These are phyloP conservation scores for Tapirus indicus DNA, from an alignment of 2,797 vertebrate species.

Conservation along the genomic window DNA sequence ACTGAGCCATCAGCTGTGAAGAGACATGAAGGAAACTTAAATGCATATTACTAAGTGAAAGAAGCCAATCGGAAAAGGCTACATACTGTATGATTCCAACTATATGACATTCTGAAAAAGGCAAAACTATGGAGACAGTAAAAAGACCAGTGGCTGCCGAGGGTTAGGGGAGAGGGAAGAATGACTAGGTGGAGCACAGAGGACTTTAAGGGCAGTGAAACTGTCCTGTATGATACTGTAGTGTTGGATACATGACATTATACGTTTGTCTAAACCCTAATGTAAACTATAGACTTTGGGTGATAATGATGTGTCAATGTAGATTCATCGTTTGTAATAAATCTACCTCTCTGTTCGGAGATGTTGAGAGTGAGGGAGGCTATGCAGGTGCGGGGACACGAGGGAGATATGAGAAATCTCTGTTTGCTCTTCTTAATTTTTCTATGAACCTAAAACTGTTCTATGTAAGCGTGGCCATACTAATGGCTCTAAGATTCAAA, in stretches of 20 bases:
- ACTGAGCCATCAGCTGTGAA: not conserved
- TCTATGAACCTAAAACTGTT: not conserved
- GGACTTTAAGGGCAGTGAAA: not conserved
- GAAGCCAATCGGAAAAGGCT: not conserved
- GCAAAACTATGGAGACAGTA: not conserved
- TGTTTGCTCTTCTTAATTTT: not conserved
- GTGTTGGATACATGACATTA: not conserved
- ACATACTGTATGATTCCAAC: not conserved
- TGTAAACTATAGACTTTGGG: not conserved
- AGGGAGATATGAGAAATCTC: not conserved
- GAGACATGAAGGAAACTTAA: not conserved
- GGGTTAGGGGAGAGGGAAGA: not conserved
- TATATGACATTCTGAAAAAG: not conserved
- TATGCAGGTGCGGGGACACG: not conserved
- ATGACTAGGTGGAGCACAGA: not conserved
- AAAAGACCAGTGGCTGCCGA: not conserved
- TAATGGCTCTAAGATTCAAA: not conserved
- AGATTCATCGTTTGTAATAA: not conserved
- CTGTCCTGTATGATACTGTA: not conserved
- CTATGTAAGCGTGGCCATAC: constrained; percentile 23
- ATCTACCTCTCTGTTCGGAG: not conserved
- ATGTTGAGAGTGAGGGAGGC: not conserved
- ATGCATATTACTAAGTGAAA: not conserved
- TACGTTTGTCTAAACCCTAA: not conserved
- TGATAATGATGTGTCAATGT: not conserved